These are phyloP conservation scores for Romanogobio albipinnatus DNA, from an alignment of 2,113 vertebrate genomes.

Conservation along the genomic window DNA sequence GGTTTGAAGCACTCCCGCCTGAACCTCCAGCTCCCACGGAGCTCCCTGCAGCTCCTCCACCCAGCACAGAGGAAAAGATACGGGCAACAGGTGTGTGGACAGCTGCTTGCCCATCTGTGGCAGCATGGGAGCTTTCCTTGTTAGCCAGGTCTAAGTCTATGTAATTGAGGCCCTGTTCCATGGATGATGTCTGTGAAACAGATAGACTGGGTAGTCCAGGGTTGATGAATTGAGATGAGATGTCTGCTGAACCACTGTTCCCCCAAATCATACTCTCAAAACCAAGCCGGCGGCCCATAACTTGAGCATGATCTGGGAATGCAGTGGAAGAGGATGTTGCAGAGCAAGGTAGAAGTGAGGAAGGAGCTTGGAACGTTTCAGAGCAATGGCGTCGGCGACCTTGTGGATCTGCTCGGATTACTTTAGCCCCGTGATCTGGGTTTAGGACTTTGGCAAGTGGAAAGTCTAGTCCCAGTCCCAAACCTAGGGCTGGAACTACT, in stretches of 20 bases:
- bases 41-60: constrained; percentile 59
- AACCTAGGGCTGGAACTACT: constrained; percentile 58
- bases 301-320: constrained; percentile 75
- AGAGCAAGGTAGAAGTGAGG: constrained; percentile 66
- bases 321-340: constrained; percentile 64
- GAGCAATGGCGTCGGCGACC: constrained; percentile 77
- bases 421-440: constrained; percentile 77
- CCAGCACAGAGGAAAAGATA: constrained; percentile 69
- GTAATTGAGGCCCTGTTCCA: constrained; percentile 83
- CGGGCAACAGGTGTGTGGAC: constrained; percentile 66
- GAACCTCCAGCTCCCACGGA: constrained; percentile 58
- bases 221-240: constrained; percentile 57
- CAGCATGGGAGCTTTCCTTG: constrained; percentile 71
- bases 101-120: constrained; percentile 66
- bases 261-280: constrained; percentile 75
- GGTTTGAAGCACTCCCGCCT: constrained; percentile 59
- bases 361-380: constrained; percentile 74
- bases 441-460: constrained; percentile 71
- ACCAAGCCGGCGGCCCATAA: constrained; percentile 69
- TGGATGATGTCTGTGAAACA: constrained; percentile 63
- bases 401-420: constrained; percentile 71
- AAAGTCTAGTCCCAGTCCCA: constrained; percentile 72
- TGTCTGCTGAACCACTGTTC: constrained; percentile 64
- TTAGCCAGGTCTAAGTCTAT: constrained; percentile 82
- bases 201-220: constrained; percentile 61